Evolutionary conservation across 2,797 vertebrate genomes (phyloP).

Genomic region (Molossus alvarezi): DNA sequence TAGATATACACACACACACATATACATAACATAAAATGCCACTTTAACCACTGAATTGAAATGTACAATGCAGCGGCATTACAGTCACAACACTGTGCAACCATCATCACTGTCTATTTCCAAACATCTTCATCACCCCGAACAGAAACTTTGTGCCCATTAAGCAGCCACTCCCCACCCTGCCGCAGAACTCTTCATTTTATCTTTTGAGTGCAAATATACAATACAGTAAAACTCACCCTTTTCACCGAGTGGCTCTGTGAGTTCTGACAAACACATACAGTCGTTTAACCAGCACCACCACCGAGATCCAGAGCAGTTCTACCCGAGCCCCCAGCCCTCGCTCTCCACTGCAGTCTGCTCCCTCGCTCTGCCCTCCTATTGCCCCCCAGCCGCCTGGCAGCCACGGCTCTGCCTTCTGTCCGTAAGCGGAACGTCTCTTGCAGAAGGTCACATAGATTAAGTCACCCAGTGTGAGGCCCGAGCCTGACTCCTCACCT

Average conservation of each 20-base stretch:
- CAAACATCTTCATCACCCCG: background rate
- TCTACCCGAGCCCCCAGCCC: background rate
- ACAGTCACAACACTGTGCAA: background rate
- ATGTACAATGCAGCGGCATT: background rate
- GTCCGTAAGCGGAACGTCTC: background rate
- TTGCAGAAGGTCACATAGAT: background rate
- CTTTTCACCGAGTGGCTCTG: background rate
- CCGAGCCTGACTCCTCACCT: background rate
- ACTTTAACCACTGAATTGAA: background rate
- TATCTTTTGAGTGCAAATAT: background rate
- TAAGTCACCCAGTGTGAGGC: background rate
- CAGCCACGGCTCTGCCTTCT: background rate
- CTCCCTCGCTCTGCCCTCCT: background rate
- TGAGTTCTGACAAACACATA: background rate
- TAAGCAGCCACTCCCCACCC: background rate
- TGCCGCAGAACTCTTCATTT: background rate
- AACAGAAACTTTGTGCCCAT: background rate
- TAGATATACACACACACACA: background rate
- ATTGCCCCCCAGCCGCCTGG: background rate
- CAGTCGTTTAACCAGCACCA: background rate
- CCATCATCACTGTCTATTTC: background rate
- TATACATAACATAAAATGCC: constrained; percentile 5
- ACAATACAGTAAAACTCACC: background rate
- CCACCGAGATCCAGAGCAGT: background rate
- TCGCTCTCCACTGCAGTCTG: background rate